These are phyloP conservation scores for Montipora foliosa DNA, from an alignment of 64 coral and sea anemone species.

Conservation along the genomic window DNA sequence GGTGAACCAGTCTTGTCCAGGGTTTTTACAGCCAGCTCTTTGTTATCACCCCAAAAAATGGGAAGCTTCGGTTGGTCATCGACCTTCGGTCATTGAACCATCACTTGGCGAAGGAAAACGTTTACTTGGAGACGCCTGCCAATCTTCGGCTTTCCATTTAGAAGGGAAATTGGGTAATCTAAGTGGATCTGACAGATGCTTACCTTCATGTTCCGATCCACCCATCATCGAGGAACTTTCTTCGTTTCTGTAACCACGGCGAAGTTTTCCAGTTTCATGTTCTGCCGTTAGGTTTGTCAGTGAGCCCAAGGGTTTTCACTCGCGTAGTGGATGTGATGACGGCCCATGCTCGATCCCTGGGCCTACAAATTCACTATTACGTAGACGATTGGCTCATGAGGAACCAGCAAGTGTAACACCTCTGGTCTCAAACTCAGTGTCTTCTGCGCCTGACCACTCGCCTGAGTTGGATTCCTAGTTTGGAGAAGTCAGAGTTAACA, in stretches of 20 bases:
- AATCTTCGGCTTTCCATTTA: background rate
- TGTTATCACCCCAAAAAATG: too few species aligned
- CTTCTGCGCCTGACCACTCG: background rate
- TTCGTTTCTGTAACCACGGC: background rate
- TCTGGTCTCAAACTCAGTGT: background rate
- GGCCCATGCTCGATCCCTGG: background rate
- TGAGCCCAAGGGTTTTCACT: slow-evolving; percentile 10
- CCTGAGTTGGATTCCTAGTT: background rate
- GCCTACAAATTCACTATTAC: background rate
- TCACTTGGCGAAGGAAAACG: too few species aligned
- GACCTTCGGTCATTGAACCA: too few species aligned
- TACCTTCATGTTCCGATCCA: background rate
- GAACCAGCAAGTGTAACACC: background rate
- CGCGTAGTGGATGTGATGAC: background rate
- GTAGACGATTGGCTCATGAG: background rate
- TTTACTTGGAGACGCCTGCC: too few species aligned
- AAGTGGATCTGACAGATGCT: background rate
- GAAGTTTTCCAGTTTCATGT: background rate
- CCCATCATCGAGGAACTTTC: slow-evolving; percentile 19
- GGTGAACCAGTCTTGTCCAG: too few species aligned
- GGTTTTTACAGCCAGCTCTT: too few species aligned
- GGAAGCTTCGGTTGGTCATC: too few species aligned
- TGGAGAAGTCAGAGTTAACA: slow-evolving; percentile 13
- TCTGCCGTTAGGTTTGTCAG: background rate
- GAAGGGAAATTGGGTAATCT: background rate